phyloP scores from a whole-genome alignment of 2,797 vertebrate species.

The Melopsittacus undulatus region DNA sequence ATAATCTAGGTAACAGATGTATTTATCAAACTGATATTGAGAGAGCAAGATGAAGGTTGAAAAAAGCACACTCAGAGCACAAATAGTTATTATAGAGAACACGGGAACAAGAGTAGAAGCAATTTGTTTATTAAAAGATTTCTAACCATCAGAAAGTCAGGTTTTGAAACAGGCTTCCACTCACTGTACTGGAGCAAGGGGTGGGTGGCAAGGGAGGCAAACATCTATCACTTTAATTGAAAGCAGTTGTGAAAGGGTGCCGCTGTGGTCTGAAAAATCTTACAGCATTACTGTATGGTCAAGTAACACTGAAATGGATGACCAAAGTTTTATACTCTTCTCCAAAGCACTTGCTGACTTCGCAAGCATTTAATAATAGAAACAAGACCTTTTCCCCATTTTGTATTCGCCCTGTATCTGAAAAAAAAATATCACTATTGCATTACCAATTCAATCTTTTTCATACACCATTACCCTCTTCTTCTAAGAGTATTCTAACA shows the following conservation, averaged over 20 bases:
- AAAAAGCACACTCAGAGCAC: neutral
- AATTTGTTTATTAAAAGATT: neutral
- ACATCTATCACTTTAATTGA: neutral
- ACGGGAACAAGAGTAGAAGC: neutral
- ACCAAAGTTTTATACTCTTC: neutral
- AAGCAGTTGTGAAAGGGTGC: neutral
- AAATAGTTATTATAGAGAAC: neutral
- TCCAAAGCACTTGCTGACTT: neutral
- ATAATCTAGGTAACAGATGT: neutral
- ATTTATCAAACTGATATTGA: neutral
- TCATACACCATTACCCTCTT: neutral
- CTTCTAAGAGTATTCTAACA: neutral
- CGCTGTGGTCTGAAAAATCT: neutral
- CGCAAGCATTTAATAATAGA: neutral
- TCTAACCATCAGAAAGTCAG: neutral
- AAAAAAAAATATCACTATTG: neutral
- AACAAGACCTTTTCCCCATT: neutral
- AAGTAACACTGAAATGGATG: neutral
- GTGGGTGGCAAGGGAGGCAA: neutral
- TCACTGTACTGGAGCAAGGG: fast-evolving
- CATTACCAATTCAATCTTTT: neutral
- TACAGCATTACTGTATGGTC: neutral
- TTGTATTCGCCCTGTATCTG: neutral
- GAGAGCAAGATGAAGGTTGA: neutral
- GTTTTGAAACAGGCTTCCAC: neutral